These are phyloP conservation scores for Hanleya hanleyi DNA, from an alignment of 2,888 invertebrate genomes.

Conservation along the genomic window DNA sequence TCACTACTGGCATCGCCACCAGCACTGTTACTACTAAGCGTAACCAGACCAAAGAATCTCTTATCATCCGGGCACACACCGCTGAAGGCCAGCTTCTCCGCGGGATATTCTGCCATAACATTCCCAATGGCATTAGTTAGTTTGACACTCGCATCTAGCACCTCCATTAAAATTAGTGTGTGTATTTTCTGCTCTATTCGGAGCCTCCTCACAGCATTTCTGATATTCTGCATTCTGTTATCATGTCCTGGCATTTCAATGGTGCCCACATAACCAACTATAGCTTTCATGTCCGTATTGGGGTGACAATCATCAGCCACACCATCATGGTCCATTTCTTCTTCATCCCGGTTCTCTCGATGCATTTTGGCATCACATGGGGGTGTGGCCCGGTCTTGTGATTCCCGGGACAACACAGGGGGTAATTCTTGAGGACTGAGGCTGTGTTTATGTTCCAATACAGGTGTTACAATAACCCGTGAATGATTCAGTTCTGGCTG, in stretches of 20 bases:
- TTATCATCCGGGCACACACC: constrained; percentile 93
- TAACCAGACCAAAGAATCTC: constrained; percentile 93
- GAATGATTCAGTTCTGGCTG: neutral
- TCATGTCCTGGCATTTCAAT: constrained; percentile 88
- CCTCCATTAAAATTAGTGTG: constrained; percentile 88
- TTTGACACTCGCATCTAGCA: constrained; percentile 85
- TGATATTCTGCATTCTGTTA: constrained; percentile 80
- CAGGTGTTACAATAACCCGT: neutral
- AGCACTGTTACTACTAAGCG: constrained; percentile 74
- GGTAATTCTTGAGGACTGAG: neutral
- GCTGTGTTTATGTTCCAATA: neutral
- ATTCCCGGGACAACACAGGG: neutral
- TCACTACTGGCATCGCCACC: constrained; percentile 50
- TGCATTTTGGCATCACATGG: neutral
- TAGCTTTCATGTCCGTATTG: constrained; percentile 59
- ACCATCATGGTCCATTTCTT: neutral
- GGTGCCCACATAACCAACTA: constrained; percentile 92
- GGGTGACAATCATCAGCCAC: neutral
- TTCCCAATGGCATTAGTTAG: constrained; percentile 84
- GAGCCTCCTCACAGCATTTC: constrained; percentile 90
- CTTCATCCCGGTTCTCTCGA: no score
- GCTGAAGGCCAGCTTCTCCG: constrained; percentile 89
- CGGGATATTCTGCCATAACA: constrained; percentile 89
- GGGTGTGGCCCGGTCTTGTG: neutral
- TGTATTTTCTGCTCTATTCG: constrained; percentile 88